phyloP scores from a whole-genome alignment of 2,113 vertebrate genomes.

The Nothoprocta pentlandii region DNA sequence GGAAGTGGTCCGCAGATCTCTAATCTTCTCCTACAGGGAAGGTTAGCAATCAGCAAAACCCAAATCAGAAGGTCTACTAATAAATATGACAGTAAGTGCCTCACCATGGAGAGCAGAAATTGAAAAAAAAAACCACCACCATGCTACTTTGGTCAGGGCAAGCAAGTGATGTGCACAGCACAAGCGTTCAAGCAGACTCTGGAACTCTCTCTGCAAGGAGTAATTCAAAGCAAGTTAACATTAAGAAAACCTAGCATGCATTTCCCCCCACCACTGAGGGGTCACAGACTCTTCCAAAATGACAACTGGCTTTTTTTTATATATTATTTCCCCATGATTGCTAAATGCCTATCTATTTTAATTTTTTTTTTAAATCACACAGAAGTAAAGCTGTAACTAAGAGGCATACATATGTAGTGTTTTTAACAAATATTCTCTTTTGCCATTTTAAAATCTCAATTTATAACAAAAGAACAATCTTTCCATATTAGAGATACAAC shows the following conservation, averaged over 20 bases:
- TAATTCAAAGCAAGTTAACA: background rate
- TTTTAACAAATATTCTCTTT: background rate
- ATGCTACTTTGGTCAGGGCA: background rate
- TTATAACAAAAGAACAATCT: background rate
- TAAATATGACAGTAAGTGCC: background rate
- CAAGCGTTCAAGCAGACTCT: background rate
- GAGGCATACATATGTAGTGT: background rate
- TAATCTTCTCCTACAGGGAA: background rate
- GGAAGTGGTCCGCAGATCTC: background rate
- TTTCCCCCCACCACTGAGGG: background rate
- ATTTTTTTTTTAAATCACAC: background rate
- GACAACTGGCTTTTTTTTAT: background rate
- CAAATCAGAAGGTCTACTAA: background rate
- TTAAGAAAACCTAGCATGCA: background rate
- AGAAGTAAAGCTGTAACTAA: background rate
- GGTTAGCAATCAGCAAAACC: constrained; percentile 4
- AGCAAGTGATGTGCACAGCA: background rate
- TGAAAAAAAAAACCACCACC: background rate
- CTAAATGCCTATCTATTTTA: background rate
- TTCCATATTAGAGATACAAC: background rate
- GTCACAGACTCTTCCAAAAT: background rate
- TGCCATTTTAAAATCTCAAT: background rate
- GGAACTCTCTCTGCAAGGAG: constrained; percentile 12
- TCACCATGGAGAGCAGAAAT: background rate
- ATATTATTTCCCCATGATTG: background rate